Conservation (phyloP, 1,140 invertebrate species). For the Rhagoletis pomonella region DNA sequence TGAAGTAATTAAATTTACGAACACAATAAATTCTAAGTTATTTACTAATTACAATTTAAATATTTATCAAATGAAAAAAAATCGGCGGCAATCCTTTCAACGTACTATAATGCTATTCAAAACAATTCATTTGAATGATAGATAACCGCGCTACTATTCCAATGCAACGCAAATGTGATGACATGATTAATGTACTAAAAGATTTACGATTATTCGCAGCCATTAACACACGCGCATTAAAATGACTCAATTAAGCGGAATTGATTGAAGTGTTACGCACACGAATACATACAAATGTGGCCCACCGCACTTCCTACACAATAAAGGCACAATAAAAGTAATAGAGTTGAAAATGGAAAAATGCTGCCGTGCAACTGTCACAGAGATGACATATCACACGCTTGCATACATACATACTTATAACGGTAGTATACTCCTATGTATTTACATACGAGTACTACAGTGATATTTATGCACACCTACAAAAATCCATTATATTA, state of each 20-base stretch:
- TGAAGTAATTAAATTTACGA: too few relatives aligned
- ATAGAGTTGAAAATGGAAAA: not conserved
- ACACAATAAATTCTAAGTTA: too few relatives aligned
- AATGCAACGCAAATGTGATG: not conserved
- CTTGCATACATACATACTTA: too few relatives aligned
- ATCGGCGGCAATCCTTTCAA: not conserved
- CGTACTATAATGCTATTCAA: not conserved
- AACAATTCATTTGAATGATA: not conserved
- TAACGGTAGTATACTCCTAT: too few relatives aligned
- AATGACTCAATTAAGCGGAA: conserved; percentile 24
- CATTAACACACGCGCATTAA: conserved; percentile 14
- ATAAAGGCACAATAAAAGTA: not conserved
- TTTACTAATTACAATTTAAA: not conserved
- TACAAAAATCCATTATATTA: not conserved
- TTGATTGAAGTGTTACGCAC: not conserved
- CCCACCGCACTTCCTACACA: not conserved
- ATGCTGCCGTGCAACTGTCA: conserved; percentile 19
- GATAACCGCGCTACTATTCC: not conserved
- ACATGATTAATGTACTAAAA: conserved; percentile 13
- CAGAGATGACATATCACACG: conserved; percentile 1
- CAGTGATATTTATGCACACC: not conserved
- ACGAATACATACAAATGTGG: not conserved
- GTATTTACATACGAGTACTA: too few relatives aligned
- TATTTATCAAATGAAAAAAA: not conserved
- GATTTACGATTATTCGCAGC: conserved; percentile 14